Conservation (phyloP, 2,888 invertebrate species). For the Folsomia candida region DNA sequence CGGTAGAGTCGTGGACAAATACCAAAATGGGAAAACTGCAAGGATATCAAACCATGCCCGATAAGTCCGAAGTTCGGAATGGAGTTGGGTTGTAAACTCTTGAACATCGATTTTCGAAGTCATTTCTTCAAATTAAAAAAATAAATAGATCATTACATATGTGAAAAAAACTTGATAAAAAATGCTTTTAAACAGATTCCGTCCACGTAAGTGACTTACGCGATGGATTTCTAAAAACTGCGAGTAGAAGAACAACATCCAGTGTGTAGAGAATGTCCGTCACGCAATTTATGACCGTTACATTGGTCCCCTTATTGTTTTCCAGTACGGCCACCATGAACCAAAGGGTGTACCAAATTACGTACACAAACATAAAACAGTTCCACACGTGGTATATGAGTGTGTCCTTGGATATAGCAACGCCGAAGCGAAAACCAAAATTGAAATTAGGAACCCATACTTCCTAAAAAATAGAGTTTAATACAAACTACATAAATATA, state of each 20-base stretch:
- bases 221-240: not conserved
- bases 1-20: not conserved
- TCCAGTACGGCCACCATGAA: not conserved
- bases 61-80: not conserved
- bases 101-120: not conserved
- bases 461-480: not conserved
- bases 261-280: not conserved
- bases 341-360: not conserved
- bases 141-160: not conserved
- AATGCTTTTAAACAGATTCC: not conserved
- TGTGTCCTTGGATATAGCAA: not conserved
- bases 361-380: not conserved
- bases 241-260: not conserved
- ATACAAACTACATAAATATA: too few species aligned
- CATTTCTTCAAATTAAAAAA: not conserved
- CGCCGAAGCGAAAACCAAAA: not conserved
- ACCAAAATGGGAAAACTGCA: conserved; percentile 1
- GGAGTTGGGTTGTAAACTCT: not conserved
- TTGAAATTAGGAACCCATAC: not conserved
- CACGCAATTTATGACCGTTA: not conserved
- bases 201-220: not conserved
- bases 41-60: not conserved
- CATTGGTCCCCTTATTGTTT: not conserved
- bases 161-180: not conserved
- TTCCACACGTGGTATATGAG: not conserved